Percentiles rank a stretch among this genome's conserved stretches.
Conservation (phyloP, 1,140 invertebrate species). For the Scaptomyza hsui region DNA sequence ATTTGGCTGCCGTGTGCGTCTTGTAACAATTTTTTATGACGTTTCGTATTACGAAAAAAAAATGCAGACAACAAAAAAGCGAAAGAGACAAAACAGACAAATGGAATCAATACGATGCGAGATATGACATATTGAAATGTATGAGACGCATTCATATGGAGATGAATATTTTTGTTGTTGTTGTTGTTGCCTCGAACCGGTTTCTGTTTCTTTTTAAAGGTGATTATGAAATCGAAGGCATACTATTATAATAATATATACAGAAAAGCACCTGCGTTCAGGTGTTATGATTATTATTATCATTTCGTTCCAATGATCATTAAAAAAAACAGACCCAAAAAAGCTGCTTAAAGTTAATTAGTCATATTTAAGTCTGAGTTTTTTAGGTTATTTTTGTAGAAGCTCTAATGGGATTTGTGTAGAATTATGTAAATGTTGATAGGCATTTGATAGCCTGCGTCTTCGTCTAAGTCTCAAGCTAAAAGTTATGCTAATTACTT, state of each 20-base stretch:
- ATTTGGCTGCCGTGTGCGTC: slow-evolving; percentile 33
- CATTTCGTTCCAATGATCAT: slow-evolving; percentile 18
- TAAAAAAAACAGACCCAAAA: slow-evolving; percentile 23
- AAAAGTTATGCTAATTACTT: slow-evolving; percentile 70
- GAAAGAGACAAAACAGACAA: slow-evolving; percentile 7
- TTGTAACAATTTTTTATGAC: slow-evolving; percentile 71
- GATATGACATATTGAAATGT: slow-evolving; percentile 41
- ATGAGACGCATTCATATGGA: slow-evolving; percentile 42
- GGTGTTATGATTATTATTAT: slow-evolving; percentile 52
- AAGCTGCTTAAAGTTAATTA: slow-evolving; percentile 75
- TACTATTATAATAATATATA: not conserved
- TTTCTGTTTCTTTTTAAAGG: slow-evolving; percentile 24
- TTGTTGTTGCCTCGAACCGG: slow-evolving; percentile 19
- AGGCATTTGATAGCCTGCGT: slow-evolving; percentile 65
- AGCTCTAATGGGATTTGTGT: slow-evolving; percentile 73
- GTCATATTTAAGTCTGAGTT: slow-evolving; percentile 56
- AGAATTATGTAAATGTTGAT: slow-evolving; percentile 78
- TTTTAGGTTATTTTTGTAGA: slow-evolving; percentile 29
- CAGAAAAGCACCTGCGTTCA: slow-evolving; percentile 16
- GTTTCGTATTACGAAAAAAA: slow-evolving; percentile 62
- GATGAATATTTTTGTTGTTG: slow-evolving; percentile 22
- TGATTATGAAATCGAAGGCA: slow-evolving; percentile 69
- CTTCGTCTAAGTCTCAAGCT: no score
- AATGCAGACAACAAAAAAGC: slow-evolving; percentile 10
- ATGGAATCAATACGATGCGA: slow-evolving; percentile 22